phyloP scores from a whole-genome alignment of 1,140 invertebrate genomes.

The Zelostemma sp. region DNA sequence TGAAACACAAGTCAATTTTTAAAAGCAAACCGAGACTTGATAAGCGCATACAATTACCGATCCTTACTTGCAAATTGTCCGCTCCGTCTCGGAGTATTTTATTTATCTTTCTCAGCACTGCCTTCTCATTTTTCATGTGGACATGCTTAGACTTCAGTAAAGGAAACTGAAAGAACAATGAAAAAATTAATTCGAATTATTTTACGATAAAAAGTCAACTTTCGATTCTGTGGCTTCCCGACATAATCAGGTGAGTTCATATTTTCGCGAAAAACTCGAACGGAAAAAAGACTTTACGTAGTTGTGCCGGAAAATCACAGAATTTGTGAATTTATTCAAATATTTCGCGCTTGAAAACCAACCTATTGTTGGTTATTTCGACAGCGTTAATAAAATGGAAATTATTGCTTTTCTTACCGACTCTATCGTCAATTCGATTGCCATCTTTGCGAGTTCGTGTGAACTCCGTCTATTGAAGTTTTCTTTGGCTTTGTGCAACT shows the following conservation, averaged over 20 bases:
- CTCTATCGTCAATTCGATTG: conserved; percentile 43
- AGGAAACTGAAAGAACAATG: conserved; percentile 55
- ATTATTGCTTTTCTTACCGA: conserved; percentile 36
- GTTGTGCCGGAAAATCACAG: too few relatives aligned
- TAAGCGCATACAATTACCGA: conserved; percentile 13
- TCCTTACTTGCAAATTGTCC: conserved; percentile 76
- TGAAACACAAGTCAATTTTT: conserved; percentile 36
- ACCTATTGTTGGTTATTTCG: too few relatives aligned
- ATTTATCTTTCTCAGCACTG: conserved; percentile 75
- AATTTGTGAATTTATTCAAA: too few relatives aligned
- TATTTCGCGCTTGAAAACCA: too few relatives aligned
- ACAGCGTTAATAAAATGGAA: background rate
- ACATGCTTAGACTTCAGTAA: conserved; percentile 65
- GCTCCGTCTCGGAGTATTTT: conserved; percentile 77
- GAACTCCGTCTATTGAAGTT: too few relatives aligned
- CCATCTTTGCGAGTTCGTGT: conserved; percentile 28
- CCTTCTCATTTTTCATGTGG: conserved; percentile 74
- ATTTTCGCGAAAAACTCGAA: too few relatives aligned
- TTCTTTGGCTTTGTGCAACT: too few relatives aligned
- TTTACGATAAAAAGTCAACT: too few relatives aligned
- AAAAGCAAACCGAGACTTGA: background rate
- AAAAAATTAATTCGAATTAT: too few relatives aligned
- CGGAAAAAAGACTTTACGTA: too few relatives aligned
- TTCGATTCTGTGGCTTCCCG: too few relatives aligned
- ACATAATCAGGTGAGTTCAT: too few relatives aligned